Evolutionary conservation across 2,888 invertebrate species (phyloP), one percentile per base, ranked within the genome.

Genomic region (Dryomyza anilis): DNA sequence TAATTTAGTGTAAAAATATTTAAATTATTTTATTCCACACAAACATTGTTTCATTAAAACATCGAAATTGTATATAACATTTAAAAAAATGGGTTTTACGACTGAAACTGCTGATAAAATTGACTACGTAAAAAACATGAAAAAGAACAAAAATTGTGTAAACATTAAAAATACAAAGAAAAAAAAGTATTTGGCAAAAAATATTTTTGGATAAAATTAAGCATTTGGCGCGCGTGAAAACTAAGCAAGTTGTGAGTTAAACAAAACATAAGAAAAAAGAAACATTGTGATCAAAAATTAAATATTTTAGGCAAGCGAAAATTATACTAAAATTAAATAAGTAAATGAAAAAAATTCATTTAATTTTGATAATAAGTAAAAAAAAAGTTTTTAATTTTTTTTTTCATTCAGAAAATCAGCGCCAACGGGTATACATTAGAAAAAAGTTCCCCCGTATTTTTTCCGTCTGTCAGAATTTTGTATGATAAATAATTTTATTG

Each of bases 211-310:
- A 66, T 43, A 33, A 69, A 68, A 69, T 43, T 52, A 65, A 64
- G 63, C 21, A 63, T 66, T 63, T 66, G 63, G 66, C 63, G 33
- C 21, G 57, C 69, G n/a, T n/a, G 70, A 71, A 73, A 68, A 66
- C 62, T 65, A 73, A 73, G 74, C 76, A 80, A 78, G 78, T 80
- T 80, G 78, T 78, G 80, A 78, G 79, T n/a, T 78, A 74, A 79
- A 69, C 70, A 68, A 61, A 70, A 43, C 23, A 36, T 50, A n/a
- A n/a, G 50, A 39, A 53, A 61, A 61, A 16, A 19, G 61, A 27
- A 61, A 61, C 43, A 52, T 53, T 61, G 61, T 61, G 61, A 61
- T 61, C 61, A 61, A 61, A 61, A 61, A 61, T 52, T 61, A 61
- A 53, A 43, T 61, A 61, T 53, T 65, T 67, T 68, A 59, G 64